Conservation (phyloP, 2,113 vertebrate species). For the Xyliphius kryptos region DNA sequence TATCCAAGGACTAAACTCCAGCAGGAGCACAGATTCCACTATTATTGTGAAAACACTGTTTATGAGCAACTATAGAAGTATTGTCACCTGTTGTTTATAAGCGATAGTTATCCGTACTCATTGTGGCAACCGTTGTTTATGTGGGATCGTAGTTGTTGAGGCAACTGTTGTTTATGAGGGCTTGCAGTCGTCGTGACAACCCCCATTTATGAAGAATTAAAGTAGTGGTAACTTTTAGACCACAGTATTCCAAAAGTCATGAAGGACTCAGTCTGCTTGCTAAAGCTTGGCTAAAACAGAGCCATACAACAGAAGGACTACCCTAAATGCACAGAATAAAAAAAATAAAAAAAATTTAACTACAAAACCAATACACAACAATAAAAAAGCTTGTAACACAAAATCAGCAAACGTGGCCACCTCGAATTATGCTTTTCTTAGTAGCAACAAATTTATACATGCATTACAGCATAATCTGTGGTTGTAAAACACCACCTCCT, state of each 20-base stretch:
- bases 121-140: no score
- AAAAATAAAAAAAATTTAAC: not conserved
- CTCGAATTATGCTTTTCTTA: not conserved
- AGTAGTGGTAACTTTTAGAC: not conserved
- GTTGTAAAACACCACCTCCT: conserved; percentile 43
- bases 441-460: conserved; percentile 51
- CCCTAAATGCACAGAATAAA: not conserved
- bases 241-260: not conserved
- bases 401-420: not conserved
- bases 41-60: no score
- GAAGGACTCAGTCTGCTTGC: not conserved
- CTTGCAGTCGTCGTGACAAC: no score
- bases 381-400: not conserved
- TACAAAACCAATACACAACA: not conserved
- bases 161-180: no score
- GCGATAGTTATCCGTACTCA: no score
- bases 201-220: no score
- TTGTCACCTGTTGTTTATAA: no score
- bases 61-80: no score
- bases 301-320: not conserved
- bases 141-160: no score
- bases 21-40: no score
- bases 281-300: not conserved
- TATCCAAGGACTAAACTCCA: no score
- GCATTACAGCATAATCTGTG: conserved; percentile 34